Conservation (phyloP, 2,888 invertebrate species). For the Hoplodrina blanda region DNA sequence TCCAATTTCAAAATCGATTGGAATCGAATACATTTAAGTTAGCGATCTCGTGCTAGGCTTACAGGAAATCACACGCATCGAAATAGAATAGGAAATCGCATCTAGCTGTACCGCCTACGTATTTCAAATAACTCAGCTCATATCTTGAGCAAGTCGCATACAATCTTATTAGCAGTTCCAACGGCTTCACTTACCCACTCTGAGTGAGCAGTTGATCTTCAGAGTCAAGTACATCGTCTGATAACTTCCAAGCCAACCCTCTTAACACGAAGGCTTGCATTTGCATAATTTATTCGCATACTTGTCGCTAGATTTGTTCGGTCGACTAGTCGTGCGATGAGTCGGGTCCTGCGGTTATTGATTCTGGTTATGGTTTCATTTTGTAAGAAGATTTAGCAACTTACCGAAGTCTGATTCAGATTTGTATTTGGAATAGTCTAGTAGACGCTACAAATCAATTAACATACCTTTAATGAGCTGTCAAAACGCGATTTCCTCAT, state of each 20-base stretch:
- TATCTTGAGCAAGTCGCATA: constrained; percentile 51
- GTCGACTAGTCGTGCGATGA: constrained; percentile 37
- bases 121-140: constrained; percentile 43
- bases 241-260: constrained; percentile 68
- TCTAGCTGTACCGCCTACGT: constrained; percentile 11
- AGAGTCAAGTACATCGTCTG: constrained; percentile 71
- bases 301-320: constrained; percentile 62
- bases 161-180: constrained; percentile 61
- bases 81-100: neutral
- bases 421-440: neutral
- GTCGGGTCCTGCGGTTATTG: constrained; percentile 47
- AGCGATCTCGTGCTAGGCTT: neutral
- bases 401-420: neutral
- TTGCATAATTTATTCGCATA: constrained; percentile 71
- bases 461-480: too few species aligned
- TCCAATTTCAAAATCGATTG: neutral
- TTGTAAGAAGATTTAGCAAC: constrained; percentile 1
- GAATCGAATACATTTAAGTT: too few species aligned
- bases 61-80: neutral
- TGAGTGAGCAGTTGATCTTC: constrained; percentile 67
- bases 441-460: too few species aligned
- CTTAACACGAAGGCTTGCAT: constrained; percentile 67
- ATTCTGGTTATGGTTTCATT: constrained; percentile 27
- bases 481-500: too few species aligned
- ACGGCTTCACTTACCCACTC: constrained; percentile 52